These are phyloP conservation scores for Unio pictorum DNA, from an alignment of 2,888 invertebrate genomes.

Conservation along the genomic window DNA sequence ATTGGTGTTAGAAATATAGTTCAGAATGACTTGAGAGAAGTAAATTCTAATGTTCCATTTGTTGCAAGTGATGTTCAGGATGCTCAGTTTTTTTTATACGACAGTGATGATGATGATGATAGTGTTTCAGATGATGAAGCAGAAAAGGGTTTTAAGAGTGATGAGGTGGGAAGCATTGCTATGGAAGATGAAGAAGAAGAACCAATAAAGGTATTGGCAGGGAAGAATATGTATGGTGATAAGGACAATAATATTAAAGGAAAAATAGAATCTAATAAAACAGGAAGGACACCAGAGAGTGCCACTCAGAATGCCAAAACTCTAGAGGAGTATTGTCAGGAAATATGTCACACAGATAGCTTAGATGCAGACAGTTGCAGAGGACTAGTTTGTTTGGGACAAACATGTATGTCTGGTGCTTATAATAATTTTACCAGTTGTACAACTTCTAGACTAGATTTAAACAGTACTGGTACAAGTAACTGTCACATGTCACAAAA, in stretches of 20 bases:
- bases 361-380: too few species aligned
- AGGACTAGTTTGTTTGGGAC: neutral
- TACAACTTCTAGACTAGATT: too few species aligned
- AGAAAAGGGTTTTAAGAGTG: neutral
- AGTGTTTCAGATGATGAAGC: neutral
- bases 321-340: too few species aligned
- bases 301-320: neutral
- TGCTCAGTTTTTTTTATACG: neutral
- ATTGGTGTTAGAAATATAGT: neutral
- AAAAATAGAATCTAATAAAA: neutral
- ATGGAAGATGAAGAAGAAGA: constrained; percentile 3
- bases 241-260: too few species aligned
- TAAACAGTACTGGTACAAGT: too few species aligned
- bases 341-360: too few species aligned
- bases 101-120: constrained; percentile 11
- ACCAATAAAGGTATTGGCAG: neutral
- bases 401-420: too few species aligned
- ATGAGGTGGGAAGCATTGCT: neutral
- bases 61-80: neutral
- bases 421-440: too few species aligned
- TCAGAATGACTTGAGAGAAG: neutral
- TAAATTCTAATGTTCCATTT: too few species aligned
- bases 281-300: neutral
- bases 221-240: neutral
- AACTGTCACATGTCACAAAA: too few species aligned